Evolutionary conservation across 2,888 invertebrate species (phyloP), one percentile per base, ranked within the genome.

Genomic region (Ecliptopera silaceata): DNA sequence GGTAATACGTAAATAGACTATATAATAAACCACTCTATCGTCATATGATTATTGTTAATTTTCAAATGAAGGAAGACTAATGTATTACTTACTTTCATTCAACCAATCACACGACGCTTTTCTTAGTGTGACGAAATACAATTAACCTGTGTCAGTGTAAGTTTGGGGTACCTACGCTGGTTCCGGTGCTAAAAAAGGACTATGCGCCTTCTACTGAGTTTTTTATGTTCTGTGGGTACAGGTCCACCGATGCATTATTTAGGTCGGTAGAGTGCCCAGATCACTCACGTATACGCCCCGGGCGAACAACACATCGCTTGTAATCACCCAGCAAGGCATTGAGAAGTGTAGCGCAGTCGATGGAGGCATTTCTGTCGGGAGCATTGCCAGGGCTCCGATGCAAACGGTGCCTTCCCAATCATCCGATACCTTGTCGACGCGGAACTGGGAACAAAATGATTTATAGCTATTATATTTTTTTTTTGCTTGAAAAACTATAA

Each of bases 381-480:
- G 92, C n/a, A 94, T 92, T 4, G 95, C 95, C 5, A 97, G 92
- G 0, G 97, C 95, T 1, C 98, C 98, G 55, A 97, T 92, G 54
- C 94, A 92, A 13, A 96, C 84, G 1, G 95, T 95, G 2, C 96
- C 96, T 41, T 94, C 94, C 97, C 96, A 98, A 70, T 93, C 94
- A 42, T 90, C 80, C 64, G 95, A 94, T 3, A 95, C 77, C 62
- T 94, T 93, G 70, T 96, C 96, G 51, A 97, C 93, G 72, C 93
- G 94, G 47, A 95, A 94, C 95, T 95, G 79, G 18, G 69, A 48
- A 55, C 45, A 41, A 41, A 0, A 32, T 11, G 12, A 36, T 12
- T n/a, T 36, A 36, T 36, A 4, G 15, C 26, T 26, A 26, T 8
- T 26, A 6, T 26, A 26, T 26, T 26, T 8, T 8, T 8, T 26